Evolutionary conservation across 1,140 invertebrate genomes (phyloP).

Genomic region (Probaryconus sp.): DNA sequence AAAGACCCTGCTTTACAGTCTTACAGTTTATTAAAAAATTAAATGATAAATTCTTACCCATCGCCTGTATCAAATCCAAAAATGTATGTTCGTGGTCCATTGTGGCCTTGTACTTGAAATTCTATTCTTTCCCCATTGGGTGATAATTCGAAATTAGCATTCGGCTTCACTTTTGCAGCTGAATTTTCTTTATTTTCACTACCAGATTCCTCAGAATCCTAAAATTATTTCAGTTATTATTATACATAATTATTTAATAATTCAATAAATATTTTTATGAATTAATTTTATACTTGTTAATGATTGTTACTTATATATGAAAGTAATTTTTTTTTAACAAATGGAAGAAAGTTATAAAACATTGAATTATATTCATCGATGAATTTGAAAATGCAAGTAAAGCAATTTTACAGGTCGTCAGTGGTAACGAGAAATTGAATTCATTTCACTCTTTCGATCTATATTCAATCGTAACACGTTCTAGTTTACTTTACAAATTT

Average conservation of each 20-base stretch:
- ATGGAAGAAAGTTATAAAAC: background rate
- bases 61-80: constrained; percentile 92
- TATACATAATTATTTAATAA: background rate
- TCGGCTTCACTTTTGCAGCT: constrained; percentile 78
- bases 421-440: constrained; percentile 10
- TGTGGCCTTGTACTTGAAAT: constrained; percentile 84
- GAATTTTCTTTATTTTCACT: constrained; percentile 32
- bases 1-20: too few species aligned
- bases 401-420: constrained; percentile 1
- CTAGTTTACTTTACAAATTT: constrained; percentile 14
- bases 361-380: background rate
- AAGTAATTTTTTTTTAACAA: background rate
- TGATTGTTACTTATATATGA: background rate
- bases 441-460: constrained; percentile 14
- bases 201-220: constrained; percentile 37
- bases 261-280: background rate
- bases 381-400: background rate
- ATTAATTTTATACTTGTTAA: background rate
- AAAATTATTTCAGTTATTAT: background rate
- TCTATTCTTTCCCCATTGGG: constrained; percentile 74
- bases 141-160: constrained; percentile 71
- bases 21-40: too few species aligned
- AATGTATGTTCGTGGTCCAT: constrained; percentile 90
- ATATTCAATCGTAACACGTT: background rate
- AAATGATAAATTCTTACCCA: constrained; percentile 80